Base-by-base conservation (phyloP, 1,140 invertebrate genomes). In the Saccostrea echinata region DNA sequence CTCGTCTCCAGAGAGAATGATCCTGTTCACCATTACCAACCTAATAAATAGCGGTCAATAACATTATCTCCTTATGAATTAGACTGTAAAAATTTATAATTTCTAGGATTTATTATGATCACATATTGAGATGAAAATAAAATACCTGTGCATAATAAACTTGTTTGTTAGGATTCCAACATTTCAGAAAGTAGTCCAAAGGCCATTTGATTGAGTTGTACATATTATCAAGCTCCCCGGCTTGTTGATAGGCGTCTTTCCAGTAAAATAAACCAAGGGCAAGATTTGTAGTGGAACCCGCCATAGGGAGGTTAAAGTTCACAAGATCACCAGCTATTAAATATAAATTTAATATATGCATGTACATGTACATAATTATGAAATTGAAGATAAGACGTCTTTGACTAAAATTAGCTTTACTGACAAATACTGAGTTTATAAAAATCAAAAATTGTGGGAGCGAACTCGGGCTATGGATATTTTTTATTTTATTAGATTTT, bases 251-350 rank as follows among this genome's bases (percentile, higher is more conserved):
- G 11, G 95, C 96, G 83, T 96, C 94, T 68, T 95, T 92, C 93
- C 95, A 96, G 21, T 95, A 95, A 0, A 96, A 90, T 1, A 96
- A 92, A 12, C 96, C 96, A 96, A 96, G 97, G 0, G 95, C 95
- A 33, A 97, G 89, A 0, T 96, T 89, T 0, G 96, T 96, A 0
- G 95, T 96, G 0, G 96, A 95, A 84, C 94, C 96, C 0, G 96
- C 96, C 96, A 96, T 96, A 0, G 96, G 96, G 88, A 97, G 96
- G 3, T 96, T 96, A 90, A 97, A 97, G 92, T 97, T 97, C 0
- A 97, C 96, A 89, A 96, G 96, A 91, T 97, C 96, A 24, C 96
- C 96, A 88, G 96, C 96, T 97, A 89, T 27, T 57, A 33, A n/a
- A 43, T n/a, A 30, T 61, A 55, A n/a, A n/a, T n/a, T n/a, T n/a